A percentile compares a stretch with the other conserved stretches of the same genome.
Evolutionary conservation across 2,888 invertebrate species (phyloP).

Genomic region (Lithodes maja): DNA sequence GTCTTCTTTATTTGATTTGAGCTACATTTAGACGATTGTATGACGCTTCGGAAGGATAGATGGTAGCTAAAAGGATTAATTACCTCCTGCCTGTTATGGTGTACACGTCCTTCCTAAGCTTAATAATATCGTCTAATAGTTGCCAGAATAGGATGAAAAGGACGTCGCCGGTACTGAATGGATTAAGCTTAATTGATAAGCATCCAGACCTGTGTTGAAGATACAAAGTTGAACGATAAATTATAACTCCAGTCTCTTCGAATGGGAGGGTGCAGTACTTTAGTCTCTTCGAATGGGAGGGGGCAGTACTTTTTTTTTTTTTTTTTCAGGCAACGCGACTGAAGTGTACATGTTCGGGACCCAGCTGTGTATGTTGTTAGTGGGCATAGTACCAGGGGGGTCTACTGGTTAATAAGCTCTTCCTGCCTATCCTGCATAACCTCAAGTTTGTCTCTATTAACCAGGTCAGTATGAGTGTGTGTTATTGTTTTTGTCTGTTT

Average conservation of each 20-base stretch:
- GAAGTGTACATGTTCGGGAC: constrained; percentile 20
- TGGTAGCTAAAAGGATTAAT: too few species aligned
- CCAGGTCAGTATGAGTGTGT: neutral
- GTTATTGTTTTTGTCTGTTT: too few species aligned
- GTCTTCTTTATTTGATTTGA: too few species aligned
- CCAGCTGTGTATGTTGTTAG: neutral
- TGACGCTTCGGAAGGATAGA: too few species aligned
- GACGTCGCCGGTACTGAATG: too few species aligned
- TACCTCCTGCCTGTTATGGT: too few species aligned
- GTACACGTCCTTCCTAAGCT: neutral
- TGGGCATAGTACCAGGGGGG: neutral
- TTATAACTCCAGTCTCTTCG: neutral
- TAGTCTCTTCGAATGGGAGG: too few species aligned
- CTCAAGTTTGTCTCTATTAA: constrained; percentile 24
- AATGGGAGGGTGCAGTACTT: neutral
- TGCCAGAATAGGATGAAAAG: too few species aligned
- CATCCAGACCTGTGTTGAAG: neutral
- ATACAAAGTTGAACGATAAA: neutral
- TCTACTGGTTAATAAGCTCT: neutral
- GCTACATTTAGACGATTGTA: too few species aligned
- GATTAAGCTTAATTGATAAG: too few species aligned
- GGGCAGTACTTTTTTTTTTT: too few species aligned
- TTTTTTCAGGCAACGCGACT: constrained; percentile 13
- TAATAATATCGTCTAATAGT: neutral
- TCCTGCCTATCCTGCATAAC: constrained; percentile 12